Evolutionary conservation across 2,888 invertebrate species (phyloP).

Genomic region (Parochlus steinenii): DNA sequence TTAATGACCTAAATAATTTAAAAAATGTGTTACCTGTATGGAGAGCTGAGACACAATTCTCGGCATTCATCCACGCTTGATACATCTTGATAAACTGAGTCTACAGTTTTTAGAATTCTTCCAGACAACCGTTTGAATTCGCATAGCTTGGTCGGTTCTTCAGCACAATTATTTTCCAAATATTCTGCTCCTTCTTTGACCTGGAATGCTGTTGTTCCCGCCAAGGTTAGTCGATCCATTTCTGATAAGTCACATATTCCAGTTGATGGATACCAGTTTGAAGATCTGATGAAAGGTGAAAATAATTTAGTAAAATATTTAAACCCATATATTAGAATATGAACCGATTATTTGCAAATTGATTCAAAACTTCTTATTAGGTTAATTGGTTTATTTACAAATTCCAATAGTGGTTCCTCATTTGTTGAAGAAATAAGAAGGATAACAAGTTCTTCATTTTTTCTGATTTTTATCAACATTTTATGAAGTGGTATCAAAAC

Average conservation of each 20-base stretch:
- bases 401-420: too few species aligned
- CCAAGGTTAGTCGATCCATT: constrained; percentile 81
- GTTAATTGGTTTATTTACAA: too few species aligned
- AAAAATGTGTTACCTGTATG: constrained; percentile 39
- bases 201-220: constrained; percentile 63
- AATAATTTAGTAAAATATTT: too few species aligned
- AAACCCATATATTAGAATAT: too few species aligned
- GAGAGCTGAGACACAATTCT: constrained; percentile 75
- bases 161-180: constrained; percentile 83
- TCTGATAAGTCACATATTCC: constrained; percentile 76
- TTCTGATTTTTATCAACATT: too few species aligned
- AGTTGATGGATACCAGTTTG: constrained; percentile 73
- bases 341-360: too few species aligned
- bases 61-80: constrained; percentile 75
- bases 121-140: constrained; percentile 83
- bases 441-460: too few species aligned
- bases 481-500: too few species aligned
- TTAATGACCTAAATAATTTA: constrained; percentile 1
- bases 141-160: constrained; percentile 82
- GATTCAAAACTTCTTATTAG: too few species aligned
- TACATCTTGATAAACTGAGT: constrained; percentile 82
- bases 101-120: constrained; percentile 85
- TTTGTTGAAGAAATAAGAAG: too few species aligned
- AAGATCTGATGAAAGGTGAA: constrained; percentile 49
- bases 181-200: constrained; percentile 50